Conservation (phyloP, 2,113 vertebrate species). For the Benitochromis conjunctus region DNA sequence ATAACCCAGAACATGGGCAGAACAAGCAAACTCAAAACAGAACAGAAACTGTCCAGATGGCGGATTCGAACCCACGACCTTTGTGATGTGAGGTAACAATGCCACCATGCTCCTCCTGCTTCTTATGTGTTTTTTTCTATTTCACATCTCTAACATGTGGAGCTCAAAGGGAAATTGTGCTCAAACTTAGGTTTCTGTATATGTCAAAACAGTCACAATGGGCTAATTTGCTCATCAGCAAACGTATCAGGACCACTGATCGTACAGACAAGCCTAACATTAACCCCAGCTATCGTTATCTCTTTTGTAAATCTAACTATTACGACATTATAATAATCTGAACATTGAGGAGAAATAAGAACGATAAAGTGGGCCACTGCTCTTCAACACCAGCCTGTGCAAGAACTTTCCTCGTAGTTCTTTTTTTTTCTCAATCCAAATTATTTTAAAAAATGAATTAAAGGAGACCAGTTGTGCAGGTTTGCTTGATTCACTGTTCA, state of each 20-base stretch:
- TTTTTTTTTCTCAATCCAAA: too few relatives aligned
- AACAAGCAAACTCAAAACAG: neutral
- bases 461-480: too few relatives aligned
- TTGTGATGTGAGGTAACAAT: neutral
- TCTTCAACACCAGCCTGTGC: too few relatives aligned
- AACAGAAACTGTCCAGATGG: neutral
- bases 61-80: neutral
- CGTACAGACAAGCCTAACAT: accelerated
- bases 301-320: neutral
- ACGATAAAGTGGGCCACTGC: too few relatives aligned
- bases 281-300: neutral
- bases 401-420: too few relatives aligned
- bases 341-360: too few relatives aligned
- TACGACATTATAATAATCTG: neutral
- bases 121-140: neutral
- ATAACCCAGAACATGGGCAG: neutral
- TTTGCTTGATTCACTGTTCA: too few relatives aligned
- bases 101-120: too few relatives aligned
- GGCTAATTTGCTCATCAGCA: neutral
- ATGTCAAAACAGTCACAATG: neutral
- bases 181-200: neutral
- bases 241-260: neutral
- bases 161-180: neutral
- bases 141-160: neutral
- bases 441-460: too few relatives aligned